Evolutionary conservation across 1,140 invertebrate species (phyloP).

Genomic region (Rhyzopertha dominica): DNA sequence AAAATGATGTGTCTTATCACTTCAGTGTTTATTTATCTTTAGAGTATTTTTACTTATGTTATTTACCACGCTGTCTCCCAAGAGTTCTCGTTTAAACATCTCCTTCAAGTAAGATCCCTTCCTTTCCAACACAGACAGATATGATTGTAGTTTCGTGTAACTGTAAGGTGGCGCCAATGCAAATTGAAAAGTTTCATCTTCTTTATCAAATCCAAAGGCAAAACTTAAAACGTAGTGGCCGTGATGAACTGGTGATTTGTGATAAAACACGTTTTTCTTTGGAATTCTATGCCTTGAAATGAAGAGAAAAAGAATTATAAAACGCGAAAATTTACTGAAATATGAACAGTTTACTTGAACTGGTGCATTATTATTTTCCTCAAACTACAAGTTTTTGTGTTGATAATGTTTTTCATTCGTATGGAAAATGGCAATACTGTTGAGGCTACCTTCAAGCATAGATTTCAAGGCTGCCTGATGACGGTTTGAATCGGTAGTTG

Average conservation of each 20-base stretch:
- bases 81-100: slow-evolving; percentile 60
- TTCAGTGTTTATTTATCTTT: neutral
- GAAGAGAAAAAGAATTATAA: slow-evolving; percentile 26
- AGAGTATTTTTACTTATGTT: neutral
- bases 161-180: slow-evolving; percentile 90
- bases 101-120: slow-evolving; percentile 46
- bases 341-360: neutral
- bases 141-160: slow-evolving; percentile 82
- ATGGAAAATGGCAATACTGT: too few species aligned
- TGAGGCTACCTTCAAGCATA: too few species aligned
- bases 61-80: slow-evolving; percentile 67
- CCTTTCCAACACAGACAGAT: slow-evolving; percentile 72
- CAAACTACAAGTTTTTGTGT: too few species aligned
- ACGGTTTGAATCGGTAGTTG: too few species aligned
- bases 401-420: too few species aligned
- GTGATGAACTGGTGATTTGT: slow-evolving; percentile 82
- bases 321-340: neutral
- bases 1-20: neutral
- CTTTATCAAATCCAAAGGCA: slow-evolving; percentile 89
- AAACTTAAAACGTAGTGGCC: slow-evolving; percentile 92
- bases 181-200: slow-evolving; percentile 93
- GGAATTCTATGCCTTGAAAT: slow-evolving; percentile 83
- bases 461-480: too few species aligned
- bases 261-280: slow-evolving; percentile 87
- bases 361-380: neutral